phyloP scores from a whole-genome alignment of 30 jellyfish, hydroid and myxozoan genomes.

The Pelagia noctiluca region DNA sequence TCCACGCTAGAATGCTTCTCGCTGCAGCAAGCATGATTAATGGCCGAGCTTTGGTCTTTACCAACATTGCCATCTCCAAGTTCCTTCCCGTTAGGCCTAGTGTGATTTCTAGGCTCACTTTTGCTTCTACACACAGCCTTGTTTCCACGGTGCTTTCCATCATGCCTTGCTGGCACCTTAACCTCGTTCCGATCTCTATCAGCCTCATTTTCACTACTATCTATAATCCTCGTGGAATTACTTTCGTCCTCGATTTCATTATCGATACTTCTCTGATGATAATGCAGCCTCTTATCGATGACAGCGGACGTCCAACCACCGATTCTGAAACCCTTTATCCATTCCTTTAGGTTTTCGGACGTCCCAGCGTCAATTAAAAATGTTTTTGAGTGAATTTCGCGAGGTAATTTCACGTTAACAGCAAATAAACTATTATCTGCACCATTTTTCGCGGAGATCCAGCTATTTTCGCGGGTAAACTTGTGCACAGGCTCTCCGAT shows the following conservation, averaged over 20 bases:
- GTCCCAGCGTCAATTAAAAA: conserved; percentile 56
- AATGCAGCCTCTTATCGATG: conserved; percentile 35
- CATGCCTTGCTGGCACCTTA: neutral
- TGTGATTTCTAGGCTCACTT: no score
- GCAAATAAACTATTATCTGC: conserved; percentile 29
- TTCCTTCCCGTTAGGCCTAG: no score
- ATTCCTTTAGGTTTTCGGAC: conserved; percentile 24
- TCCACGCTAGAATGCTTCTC: no score
- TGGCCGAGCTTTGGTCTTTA: no score
- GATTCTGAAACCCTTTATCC: conserved; percentile 58
- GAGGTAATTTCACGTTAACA: conserved; percentile 30
- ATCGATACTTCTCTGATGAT: conserved; percentile 29
- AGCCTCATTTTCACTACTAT: conserved; percentile 4
- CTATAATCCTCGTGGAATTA: neutral
- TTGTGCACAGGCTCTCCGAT: conserved; percentile 1
- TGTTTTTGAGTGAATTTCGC: conserved; percentile 21
- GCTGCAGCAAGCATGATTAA: no score
- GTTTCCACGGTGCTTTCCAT: neutral
- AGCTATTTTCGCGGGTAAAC: conserved; percentile 37
- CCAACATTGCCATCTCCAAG: no score
- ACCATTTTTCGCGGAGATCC: conserved; percentile 58
- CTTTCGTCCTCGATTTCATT: conserved; percentile 1
- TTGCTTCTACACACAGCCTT: neutral
- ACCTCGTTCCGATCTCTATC: neutral
- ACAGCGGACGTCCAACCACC: conserved; percentile 69